Percentiles rank a stretch among this genome's conserved stretches.
Conservation (phyloP, 2,113 vertebrate genomes). For the Catagonus wagneri region DNA sequence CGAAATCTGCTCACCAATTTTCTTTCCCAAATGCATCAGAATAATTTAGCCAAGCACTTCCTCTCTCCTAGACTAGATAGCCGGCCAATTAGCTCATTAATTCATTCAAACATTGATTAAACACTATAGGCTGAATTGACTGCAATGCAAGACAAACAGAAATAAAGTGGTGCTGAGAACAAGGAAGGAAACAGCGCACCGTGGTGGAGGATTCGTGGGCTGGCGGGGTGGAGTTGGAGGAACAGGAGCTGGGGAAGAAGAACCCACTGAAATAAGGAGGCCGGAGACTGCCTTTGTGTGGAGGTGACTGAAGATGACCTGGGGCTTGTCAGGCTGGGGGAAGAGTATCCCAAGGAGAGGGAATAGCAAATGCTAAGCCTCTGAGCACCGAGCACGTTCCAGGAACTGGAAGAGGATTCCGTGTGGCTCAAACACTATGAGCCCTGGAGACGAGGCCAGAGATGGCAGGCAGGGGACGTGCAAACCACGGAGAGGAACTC, state of each 20-base stretch:
- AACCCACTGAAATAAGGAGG: not conserved
- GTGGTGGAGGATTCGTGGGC: not conserved
- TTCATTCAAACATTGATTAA: not conserved
- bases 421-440: fast-evolving
- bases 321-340: not conserved
- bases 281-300: not conserved
- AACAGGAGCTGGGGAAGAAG: not conserved
- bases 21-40: not conserved
- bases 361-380: not conserved
- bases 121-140: not conserved
- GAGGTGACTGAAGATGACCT: not conserved
- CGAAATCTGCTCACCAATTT: not conserved
- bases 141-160: not conserved
- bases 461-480: not conserved
- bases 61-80: not conserved
- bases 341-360: not conserved
- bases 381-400: not conserved
- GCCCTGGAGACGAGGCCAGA: not conserved
- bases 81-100: not conserved
- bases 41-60: not conserved
- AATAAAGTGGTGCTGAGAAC: not conserved
- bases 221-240: not conserved
- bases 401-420: not conserved
- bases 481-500: not conserved
- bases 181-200: not conserved